Conservation (phyloP, 2,113 vertebrate species). For the Microcebus ravelobensis region DNA sequence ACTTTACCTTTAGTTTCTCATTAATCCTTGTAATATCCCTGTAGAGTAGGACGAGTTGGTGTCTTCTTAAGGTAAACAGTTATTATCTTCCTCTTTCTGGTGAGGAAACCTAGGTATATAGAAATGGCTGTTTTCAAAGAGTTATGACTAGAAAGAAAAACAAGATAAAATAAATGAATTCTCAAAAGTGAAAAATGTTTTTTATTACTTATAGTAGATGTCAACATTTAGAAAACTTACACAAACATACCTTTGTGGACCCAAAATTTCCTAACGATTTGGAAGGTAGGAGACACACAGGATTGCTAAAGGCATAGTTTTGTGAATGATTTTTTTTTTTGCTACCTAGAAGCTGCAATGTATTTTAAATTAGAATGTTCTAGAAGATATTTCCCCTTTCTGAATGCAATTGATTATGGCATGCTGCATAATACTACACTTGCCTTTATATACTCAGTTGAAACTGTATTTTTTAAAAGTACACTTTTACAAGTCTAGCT, state of each 20-base stretch:
- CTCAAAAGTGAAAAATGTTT: neutral
- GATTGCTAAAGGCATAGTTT: neutral
- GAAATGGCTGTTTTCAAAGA: slow-evolving; percentile 7
- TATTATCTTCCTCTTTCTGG: slow-evolving; percentile 1
- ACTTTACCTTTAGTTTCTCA: slow-evolving; percentile 20
- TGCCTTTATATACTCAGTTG: neutral
- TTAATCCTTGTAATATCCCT: slow-evolving; percentile 2
- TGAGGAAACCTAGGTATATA: slow-evolving; percentile 41
- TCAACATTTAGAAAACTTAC: neutral
- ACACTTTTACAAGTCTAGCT: slow-evolving; percentile 48
- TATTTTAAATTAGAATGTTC: slow-evolving; percentile 49
- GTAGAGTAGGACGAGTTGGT: neutral
- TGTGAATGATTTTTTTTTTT: slow-evolving; percentile 40
- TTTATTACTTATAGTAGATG: neutral
- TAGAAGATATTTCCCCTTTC: slow-evolving; percentile 24
- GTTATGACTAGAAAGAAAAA: slow-evolving; percentile 1
- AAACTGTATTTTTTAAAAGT: neutral
- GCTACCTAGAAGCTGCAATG: neutral
- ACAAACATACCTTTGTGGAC: neutral
- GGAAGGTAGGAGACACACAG: neutral
- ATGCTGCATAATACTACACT: neutral
- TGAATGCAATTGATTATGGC: neutral
- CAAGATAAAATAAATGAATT: neutral
- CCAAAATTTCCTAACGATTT: neutral
- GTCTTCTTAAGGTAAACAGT: neutral